Evolutionary conservation across 2,797 vertebrate genomes (phyloP).

Genomic region (Heteromormyrus szaboi): DNA sequence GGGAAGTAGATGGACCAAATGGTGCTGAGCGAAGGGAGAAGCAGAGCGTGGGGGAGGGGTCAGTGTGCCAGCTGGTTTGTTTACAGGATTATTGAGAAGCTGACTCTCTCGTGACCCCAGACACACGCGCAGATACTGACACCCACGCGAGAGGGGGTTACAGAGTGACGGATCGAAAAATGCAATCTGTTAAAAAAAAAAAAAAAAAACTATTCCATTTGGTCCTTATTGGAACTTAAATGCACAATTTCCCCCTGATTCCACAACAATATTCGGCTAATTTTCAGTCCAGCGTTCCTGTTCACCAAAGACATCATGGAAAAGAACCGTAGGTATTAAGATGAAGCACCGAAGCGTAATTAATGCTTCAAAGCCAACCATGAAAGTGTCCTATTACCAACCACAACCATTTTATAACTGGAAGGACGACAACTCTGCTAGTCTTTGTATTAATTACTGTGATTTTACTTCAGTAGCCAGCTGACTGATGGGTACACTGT

Average conservation of each 20-base stretch:
- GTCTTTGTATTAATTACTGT: neutral
- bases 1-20: constrained; percentile 11
- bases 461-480: constrained; percentile 5
- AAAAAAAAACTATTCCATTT: neutral
- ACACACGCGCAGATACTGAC: constrained; percentile 32
- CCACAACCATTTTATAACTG: neutral
- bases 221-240: neutral
- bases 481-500: neutral
- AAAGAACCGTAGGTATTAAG: neutral
- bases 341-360: neutral
- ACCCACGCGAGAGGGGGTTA: constrained; percentile 23
- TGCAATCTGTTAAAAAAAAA: neutral
- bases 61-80: constrained; percentile 66
- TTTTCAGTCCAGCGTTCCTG: neutral
- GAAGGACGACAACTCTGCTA: neutral
- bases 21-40: constrained; percentile 15
- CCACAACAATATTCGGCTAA: neutral
- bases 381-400: neutral
- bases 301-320: neutral
- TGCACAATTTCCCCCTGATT: neutral
- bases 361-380: neutral
- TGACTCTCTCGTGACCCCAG: constrained; percentile 60
- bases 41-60: constrained; percentile 47
- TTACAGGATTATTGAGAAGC: constrained; percentile 63
- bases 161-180: constrained; percentile 4